phyloP scores from a whole-genome alignment of 2,113 vertebrate species.

The Shinisaurus crocodilurus region DNA sequence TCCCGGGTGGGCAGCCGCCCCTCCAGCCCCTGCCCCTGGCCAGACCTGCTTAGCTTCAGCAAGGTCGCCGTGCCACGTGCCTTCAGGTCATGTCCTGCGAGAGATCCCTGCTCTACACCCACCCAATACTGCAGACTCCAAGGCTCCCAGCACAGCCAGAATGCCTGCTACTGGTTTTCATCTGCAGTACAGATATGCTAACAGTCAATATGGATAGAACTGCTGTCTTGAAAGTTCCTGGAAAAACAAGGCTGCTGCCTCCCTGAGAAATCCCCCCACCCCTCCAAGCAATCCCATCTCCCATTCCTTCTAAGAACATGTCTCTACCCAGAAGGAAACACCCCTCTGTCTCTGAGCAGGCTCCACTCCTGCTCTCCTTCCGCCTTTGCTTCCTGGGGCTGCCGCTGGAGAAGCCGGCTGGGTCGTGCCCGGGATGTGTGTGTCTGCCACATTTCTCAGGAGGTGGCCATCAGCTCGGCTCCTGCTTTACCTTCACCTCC shows the following conservation, averaged over 20 bases:
- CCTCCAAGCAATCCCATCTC: too few relatives aligned
- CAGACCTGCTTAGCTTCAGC: neutral
- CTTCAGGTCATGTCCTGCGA: too few relatives aligned
- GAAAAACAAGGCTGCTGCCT: too few relatives aligned
- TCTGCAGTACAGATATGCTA: neutral
- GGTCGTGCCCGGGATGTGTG: neutral
- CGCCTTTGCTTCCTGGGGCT: too few relatives aligned
- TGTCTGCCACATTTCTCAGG: neutral
- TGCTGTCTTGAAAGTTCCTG: neutral
- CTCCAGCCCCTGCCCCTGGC: neutral
- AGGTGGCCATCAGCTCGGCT: neutral
- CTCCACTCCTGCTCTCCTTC: too few relatives aligned
- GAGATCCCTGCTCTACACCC: too few relatives aligned
- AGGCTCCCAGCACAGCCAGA: too few relatives aligned
- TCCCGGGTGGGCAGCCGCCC: neutral
- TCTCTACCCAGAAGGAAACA: too few relatives aligned
- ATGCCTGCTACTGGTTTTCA: neutral
- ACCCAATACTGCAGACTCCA: too few relatives aligned
- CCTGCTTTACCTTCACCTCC: neutral
- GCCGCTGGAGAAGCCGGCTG: too few relatives aligned
- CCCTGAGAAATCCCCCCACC: too few relatives aligned
- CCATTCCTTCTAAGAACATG: neutral
- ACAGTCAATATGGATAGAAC: neutral
- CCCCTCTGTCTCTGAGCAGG: neutral
- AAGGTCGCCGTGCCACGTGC: too few relatives aligned